Evolutionary conservation across 2,797 vertebrate genomes (phyloP), one percentile per base, ranked within the genome.

Genomic region (Sebastes reedi): DNA sequence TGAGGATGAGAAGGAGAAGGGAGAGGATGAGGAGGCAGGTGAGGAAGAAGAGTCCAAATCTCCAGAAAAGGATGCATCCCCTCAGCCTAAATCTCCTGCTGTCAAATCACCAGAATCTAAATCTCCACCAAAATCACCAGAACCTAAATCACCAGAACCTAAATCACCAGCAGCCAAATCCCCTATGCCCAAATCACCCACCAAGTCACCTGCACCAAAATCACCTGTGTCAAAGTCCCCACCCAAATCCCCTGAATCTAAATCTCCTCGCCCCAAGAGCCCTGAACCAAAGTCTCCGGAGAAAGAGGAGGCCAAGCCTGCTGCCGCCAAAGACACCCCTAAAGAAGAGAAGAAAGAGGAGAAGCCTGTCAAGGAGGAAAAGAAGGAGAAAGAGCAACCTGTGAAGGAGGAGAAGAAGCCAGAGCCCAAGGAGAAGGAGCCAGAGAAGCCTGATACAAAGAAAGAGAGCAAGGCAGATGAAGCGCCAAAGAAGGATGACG

Each of bases 381-480:
- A 95, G 0, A 94, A 91, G 58, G 89, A 93, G 68, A 90, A 89
- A 88, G 62, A 93, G 78, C n/a, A 95, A 83, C 84, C 88, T 4
- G 80, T 74, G 32, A 89, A 92, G 72, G 89, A 93, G 27, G 91
- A 91, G 42, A 90, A 91, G 73, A 92, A 91, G 56, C 29, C 58
- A 8, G 88, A 91, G 42, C 87, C 94, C 0, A 93, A 93, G 56
- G 90, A 94, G 75, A 91, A 94, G 61, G 93, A 94, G 76, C 65
- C 86, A 1, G 92, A 93, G 80, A 96, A 87, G 81, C 75, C 90
- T 6, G 91, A 90, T 0, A 4, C 54, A 8, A 94, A 87, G 89
- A 92, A 94, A 78, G 93, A 94, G n/a, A 95, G 86, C 72, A 84
- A 95, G 68, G 85, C 82, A 34, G 87, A 92, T 8, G 93, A 91